phyloP scores from a whole-genome alignment of 1,140 invertebrate species.

The Bombus consobrinus region DNA sequence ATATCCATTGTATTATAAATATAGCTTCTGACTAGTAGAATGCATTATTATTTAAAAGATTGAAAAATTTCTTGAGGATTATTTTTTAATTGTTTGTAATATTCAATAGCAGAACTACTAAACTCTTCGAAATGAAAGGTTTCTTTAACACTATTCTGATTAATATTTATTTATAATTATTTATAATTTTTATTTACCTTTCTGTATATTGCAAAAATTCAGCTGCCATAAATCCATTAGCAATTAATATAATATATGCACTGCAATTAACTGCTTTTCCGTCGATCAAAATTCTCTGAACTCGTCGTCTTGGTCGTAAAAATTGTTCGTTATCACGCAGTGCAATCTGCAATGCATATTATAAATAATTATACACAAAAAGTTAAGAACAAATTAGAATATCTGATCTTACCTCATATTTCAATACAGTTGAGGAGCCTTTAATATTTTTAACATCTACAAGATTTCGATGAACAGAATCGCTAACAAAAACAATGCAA shows the following conservation, averaged over 20 bases:
- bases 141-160: background rate
- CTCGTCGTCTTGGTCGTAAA: constrained; percentile 83
- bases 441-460: constrained; percentile 57
- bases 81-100: background rate
- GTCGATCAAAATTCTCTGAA: constrained; percentile 83
- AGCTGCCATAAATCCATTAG: constrained; percentile 87
- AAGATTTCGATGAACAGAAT: constrained; percentile 71
- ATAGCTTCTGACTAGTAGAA: too few relatives aligned
- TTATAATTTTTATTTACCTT: constrained; percentile 83
- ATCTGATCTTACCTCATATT: constrained; percentile 68
- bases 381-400: background rate
- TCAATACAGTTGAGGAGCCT: constrained; percentile 46
- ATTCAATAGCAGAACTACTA: background rate
- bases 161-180: background rate
- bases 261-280: constrained; percentile 87
- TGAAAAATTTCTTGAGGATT: background rate
- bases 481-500: constrained; percentile 76
- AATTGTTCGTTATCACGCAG: constrained; percentile 87
- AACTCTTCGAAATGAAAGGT: background rate
- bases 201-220: constrained; percentile 88
- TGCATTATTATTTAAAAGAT: background rate
- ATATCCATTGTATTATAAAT: background rate
- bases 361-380: constrained; percentile 26
- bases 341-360: constrained; percentile 81
- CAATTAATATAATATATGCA: constrained; percentile 88